A percentile compares a stretch with the other conserved stretches of the same genome.
Evolutionary conservation across 2,888 invertebrate species (phyloP).

Genomic region (Poecilobothrus nobilitatus): DNA sequence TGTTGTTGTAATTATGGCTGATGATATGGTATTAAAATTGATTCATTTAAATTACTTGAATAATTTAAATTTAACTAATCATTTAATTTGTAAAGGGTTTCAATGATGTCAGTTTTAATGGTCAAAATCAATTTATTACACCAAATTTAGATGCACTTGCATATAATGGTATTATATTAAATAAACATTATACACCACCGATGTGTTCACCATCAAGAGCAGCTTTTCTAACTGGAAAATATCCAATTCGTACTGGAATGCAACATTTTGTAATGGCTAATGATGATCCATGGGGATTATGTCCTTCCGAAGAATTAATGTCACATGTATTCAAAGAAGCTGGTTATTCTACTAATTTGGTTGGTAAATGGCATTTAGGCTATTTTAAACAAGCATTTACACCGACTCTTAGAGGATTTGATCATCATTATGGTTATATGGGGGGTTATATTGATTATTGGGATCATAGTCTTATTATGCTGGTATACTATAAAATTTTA

Average conservation of each 20-base stretch:
- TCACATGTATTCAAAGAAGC: conserved; percentile 61
- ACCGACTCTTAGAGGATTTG: conserved; percentile 67
- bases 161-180: conserved; percentile 74
- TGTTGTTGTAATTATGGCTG: conserved; percentile 69
- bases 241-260: conserved; percentile 76
- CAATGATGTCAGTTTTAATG: conserved; percentile 88
- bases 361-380: conserved; percentile 91
- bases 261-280: conserved; percentile 61
- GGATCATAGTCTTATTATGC: conserved; percentile 51
- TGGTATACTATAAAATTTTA: conserved; percentile 33
- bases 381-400: conserved; percentile 56
- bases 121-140: conserved; percentile 80
- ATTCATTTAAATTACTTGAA: too few relatives aligned
- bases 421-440: conserved; percentile 77
- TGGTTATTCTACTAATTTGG: conserved; percentile 71
- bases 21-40: conserved; percentile 62
- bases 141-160: conserved; percentile 85
- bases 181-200: conserved; percentile 72
- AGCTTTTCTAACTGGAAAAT: conserved; percentile 75
- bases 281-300: conserved; percentile 64
- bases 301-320: conserved; percentile 57
- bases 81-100: conserved; percentile 58
- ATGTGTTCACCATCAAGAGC: conserved; percentile 79
- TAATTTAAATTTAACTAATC: too few relatives aligned
- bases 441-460: conserved; percentile 76